Evolutionary conservation across 37 sponge, comb jelly and placozoan species (phyloP).

Genomic region (Ianthella basta): DNA sequence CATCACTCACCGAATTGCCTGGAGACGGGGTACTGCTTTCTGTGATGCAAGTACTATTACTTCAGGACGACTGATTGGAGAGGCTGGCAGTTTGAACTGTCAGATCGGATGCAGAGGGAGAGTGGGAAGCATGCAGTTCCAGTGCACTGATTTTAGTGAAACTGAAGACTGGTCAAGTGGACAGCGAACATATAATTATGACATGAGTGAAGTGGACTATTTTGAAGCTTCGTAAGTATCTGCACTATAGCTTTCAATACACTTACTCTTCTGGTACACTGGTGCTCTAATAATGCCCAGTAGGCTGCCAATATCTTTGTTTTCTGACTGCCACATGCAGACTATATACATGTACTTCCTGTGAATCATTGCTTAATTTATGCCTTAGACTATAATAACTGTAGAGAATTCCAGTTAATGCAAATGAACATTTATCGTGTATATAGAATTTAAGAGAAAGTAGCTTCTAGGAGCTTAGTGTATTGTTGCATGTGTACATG

Average conservation of each 20-base stretch:
- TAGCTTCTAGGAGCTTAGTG: no score
- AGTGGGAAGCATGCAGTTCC: slow-evolving; percentile 27
- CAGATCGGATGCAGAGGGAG: slow-evolving; percentile 21
- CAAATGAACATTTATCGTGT: no score
- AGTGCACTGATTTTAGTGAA: slow-evolving; percentile 54
- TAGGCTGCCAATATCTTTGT: no score
- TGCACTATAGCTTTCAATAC: background rate
- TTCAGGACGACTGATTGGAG: background rate
- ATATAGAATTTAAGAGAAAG: no score
- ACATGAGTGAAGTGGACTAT: background rate
- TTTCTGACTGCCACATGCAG: no score
- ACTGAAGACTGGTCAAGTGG: slow-evolving; percentile 62
- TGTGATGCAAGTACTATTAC: slow-evolving; percentile 9
- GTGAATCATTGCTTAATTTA: no score
- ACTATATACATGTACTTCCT: no score
- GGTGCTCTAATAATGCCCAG: no score
- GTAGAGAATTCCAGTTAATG: no score
- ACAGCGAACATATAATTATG: background rate
- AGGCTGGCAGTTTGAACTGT: background rate
- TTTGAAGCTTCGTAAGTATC: slow-evolving; percentile 51
- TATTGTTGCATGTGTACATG: no score
- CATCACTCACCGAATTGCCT: slow-evolving; percentile 38
- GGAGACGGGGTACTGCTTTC: slow-evolving; percentile 6
- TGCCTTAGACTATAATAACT: no score
- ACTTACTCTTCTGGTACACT: no score